Evolutionary conservation across 1,140 invertebrate genomes (phyloP), one percentile per base, ranked within the genome.

Genomic region (Bicyclus anynana): DNA sequence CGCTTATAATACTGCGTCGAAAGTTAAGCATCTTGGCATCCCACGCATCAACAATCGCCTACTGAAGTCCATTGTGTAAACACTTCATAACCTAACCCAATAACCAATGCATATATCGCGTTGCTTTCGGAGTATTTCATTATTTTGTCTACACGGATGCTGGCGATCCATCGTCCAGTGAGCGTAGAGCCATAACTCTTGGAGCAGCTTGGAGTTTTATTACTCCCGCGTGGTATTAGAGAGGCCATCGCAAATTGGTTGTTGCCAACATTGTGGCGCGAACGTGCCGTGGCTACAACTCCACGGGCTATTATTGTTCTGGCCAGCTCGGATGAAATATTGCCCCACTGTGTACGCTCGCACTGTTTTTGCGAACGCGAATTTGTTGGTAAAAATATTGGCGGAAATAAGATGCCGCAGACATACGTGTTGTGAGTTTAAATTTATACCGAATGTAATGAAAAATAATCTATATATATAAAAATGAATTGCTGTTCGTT

Each of bases 61-160:
- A 71, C 69, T 71, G 66, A 71, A 44, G 60, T 65, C 64, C 57
- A 64, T 59, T 71, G 55, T 74, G 72, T 82, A 87, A 87, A 87
- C 82, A 84, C 69, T 68, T 75, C 78, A 73, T 82, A 87, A 87
- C 82, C 84, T 85, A 82, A 85, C 84, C 81, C 80, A 87, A 87
- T 84, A 87, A 84, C 76, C 64, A 65, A 67, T 70, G 74, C 62
- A 72, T 76, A 82, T 85, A 85, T 84, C 80, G 75, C 71, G 72
- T 85, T 84, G 80, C 84, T 84, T 87, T 87, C 82, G 73, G 74
- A 62, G 80, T 87, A 85, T 82, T 87, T 75, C 82, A 74, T 78
- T 87, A 87, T 87, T 87, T 87, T 87, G 84, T 87, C 84, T 87
- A 87, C 84, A 81, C 75, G 81, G 81, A 87, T 83, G 74, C 77